Evolutionary conservation across 2,888 invertebrate genomes (phyloP), one percentile per base, ranked within the genome.

Genomic region (Scaptomyza cyrtandrae): DNA sequence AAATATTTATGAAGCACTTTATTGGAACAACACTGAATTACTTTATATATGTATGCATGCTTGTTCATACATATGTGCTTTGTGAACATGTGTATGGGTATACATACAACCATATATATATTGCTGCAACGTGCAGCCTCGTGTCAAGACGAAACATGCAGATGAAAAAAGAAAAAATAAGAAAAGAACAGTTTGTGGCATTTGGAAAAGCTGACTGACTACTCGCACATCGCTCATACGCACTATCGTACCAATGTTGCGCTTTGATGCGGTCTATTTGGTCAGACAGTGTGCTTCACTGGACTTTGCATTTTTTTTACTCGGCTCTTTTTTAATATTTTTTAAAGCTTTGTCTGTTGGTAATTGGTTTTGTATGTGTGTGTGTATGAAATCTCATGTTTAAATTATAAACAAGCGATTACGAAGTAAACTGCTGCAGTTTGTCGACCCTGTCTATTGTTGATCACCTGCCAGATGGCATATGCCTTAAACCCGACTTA

Each of bases 1-100:
- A 86, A 89, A 90, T 88, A 88, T 88, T 89, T 88, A 89, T 89
- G 88, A 89, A 86, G 86, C 75, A 86, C 86, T 84, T 89, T 86
- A 87, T 86, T 88, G 86, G 86, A 87, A 81, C 85, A 86, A 88
- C 89, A 87, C 87, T 85, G 89, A 86, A 88, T 86, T 88, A 89
- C 86, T 84, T 88, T 79, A 79, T 80, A 71, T 48, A 62, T 68
- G 68, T 64, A 71, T 45, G 65, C 33, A 64, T 65, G 24, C 7
- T 39, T 35, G 39, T 16, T 31, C 19, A 6, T 33, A 24, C 24
- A 27, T 55, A 33, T 43, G 14, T n/a, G 6, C 10, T 10, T 2
- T 54, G 11, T 31, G 24, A 19, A 19, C 19, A 10, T 39, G 6
- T 59, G 13, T 46, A 19, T 39, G 52, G 10, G 13, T 61, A 46